A percentile compares a stretch with the other conserved stretches of the same genome.
These are phyloP conservation scores for Metalampra italica DNA, from an alignment of 2,888 invertebrate genomes.

Conservation along the genomic window DNA sequence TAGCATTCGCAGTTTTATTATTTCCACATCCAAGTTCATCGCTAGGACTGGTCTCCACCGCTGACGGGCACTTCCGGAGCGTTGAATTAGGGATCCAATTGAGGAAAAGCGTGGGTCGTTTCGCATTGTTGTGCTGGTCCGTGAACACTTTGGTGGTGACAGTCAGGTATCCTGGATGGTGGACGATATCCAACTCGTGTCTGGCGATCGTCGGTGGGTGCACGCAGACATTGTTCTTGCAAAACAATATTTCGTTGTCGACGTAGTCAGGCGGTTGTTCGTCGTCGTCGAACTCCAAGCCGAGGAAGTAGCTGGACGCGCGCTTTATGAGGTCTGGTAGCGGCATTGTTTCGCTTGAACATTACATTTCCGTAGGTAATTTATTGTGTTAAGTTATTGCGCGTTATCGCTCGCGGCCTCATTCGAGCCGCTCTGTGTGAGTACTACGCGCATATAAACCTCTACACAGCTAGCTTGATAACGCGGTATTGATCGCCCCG, in stretches of 20 bases:
- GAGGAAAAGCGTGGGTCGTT: constrained; percentile 89
- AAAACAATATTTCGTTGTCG: constrained; percentile 91
- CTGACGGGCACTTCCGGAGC: constrained; percentile 89
- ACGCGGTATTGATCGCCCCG: constrained; percentile 69
- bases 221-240: constrained; percentile 98
- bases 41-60: constrained; percentile 79
- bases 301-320: constrained; percentile 88
- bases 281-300: constrained; percentile 80
- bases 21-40: constrained; percentile 55
- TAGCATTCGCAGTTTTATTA: constrained; percentile 45
- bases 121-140: constrained; percentile 86
- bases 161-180: constrained; percentile 95
- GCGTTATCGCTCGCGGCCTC: constrained; percentile 55
- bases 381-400: constrained; percentile 17
- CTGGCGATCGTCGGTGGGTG: constrained; percentile 93
- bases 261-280: constrained; percentile 82
- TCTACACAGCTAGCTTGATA: constrained; percentile 68
- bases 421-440: constrained; percentile 50
- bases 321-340: constrained; percentile 86
- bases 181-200: constrained; percentile 89
- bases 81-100: constrained; percentile 98
- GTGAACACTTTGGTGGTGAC: constrained; percentile 90
- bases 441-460: constrained; percentile 74
- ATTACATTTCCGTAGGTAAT: constrained; percentile 56
- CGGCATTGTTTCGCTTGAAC: constrained; percentile 78